Base-by-base conservation (phyloP, 2,888 invertebrate species). In the Drosophila histrio region DNA sequence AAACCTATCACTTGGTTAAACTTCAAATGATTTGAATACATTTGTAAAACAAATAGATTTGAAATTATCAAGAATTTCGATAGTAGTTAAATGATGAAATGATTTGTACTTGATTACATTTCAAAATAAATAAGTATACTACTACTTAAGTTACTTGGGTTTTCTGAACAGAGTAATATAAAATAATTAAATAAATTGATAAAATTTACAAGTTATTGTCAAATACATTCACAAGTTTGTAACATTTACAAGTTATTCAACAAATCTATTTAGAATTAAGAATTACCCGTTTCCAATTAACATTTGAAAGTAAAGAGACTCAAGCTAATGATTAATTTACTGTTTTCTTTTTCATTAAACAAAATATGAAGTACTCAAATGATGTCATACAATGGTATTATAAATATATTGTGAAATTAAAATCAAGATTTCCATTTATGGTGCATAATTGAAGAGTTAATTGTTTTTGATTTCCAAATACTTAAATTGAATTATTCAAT, bases 391-490 rank as follows among this genome's bases (percentile, higher is more conserved):
- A 22, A 41, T 30, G n/a, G n/a, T 13, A 24, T 44, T 17, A 17
- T 34, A 65, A 66, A 47, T 22, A 13, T 11, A 43, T 30, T 21
- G 32, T 28, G 6, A 24, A 39, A 13, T 39, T 22, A 13, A 54
- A 49, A 65, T 61, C 69, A 41, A 50, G 21, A 32, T 30, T 8
- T 13, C 17, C 24, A 68, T 68, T 68, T 36, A 47, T 54, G 65
- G 47, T 63, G 34, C 13, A 36, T 26, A 53, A 46, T 52, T 22
- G n/a, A 54, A 24, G 3, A 50, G 32, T 44, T 24, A 62, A 28
- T 43, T 41, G 39, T 54, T 47, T 32, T 47, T 32, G 21, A 57
- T 41, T 34, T 34, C 15, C n/a, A 47, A 36, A 39, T 36, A n/a
- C n/a, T n/a, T n/a, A 65, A 52, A 41, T 52, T 30, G 21, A 46